These are phyloP conservation scores for Pantherophis vulpinus DNA, from an alignment of 2,797 vertebrate species.

Conservation along the genomic window DNA sequence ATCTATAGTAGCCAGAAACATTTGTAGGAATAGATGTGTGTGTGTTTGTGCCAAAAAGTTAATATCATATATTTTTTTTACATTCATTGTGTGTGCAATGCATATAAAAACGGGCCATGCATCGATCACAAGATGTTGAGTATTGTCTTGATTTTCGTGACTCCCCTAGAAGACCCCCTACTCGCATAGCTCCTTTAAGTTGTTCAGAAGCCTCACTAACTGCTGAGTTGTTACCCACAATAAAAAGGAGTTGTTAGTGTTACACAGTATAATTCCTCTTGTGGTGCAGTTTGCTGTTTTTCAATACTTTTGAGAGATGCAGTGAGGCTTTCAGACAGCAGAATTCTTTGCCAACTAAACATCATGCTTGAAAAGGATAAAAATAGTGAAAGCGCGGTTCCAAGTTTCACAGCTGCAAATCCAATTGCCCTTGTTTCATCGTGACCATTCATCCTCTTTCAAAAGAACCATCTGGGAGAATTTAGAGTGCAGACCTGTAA, in stretches of 20 bases:
- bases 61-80: not conserved
- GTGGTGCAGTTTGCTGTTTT: not conserved
- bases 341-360: constrained; percentile 34
- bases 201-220: constrained; percentile 14
- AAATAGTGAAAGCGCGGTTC: constrained; percentile 40
- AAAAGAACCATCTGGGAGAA: constrained; percentile 41
- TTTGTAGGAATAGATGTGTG: not conserved
- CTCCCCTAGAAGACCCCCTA: not conserved
- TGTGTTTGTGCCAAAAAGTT: not conserved
- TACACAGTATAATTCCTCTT: constrained; percentile 1
- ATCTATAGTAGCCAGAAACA: not conserved
- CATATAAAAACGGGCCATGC: not conserved
- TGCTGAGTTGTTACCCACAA: constrained; percentile 13
- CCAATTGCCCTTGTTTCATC: constrained; percentile 17
- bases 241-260: constrained; percentile 5
- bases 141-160: not conserved
- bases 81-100: not conserved
- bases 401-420: constrained; percentile 50
- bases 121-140: not conserved
- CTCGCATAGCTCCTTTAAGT: not conserved
- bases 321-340: constrained; percentile 19
- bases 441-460: constrained; percentile 27
- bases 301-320: constrained; percentile 15
- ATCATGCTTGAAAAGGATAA: constrained; percentile 24
- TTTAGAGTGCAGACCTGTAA: constrained; percentile 19